Evolutionary conservation across 2,113 vertebrate genomes (phyloP), one percentile per base, ranked within the genome.

Genomic region (Gila orcuttii): DNA sequence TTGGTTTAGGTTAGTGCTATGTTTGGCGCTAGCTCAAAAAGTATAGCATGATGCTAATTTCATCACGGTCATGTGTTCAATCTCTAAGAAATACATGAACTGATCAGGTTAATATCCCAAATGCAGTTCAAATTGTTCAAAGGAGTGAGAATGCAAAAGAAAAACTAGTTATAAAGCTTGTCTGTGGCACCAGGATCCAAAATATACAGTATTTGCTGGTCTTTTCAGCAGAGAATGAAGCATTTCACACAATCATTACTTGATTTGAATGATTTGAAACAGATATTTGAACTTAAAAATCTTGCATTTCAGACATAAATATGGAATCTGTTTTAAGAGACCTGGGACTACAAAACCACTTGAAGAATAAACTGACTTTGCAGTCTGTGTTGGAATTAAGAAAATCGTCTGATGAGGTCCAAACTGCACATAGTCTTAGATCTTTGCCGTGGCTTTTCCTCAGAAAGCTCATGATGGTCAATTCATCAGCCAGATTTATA

Each of bases 401-500:
- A 69, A 55, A 66, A 19, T 39, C 50, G 47, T 85, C 86, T 36
- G 21, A 55, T 28, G 73, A 75, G 15, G 83, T 83, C 12, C 39
- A 73, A 39, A 39, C 83, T 79, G 21, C 21, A 9, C 31, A 84
- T 6, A 82, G 57, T 25, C 8, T 85, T 31, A 78, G 33, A 50
- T 88, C 73, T 31, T 83, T 91, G 64, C 87, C 79, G 1, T 74
- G 78, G 36, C 66, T 78, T 10, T 89, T 92, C 62, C 82, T 91
- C 36, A 90, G 45, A 77, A 85, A 60, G 86, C 79, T 50, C 0
- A 89, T 91, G 85, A 88, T 90, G 85, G 66, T 86, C 0, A 90
- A 91, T 15, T 19, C 33, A 64, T 88, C 87, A 73, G 88, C 91
- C 42, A 91, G 88, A 85, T 80, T 36, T 88, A 75, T 89, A 3